These are phyloP conservation scores for Dorcus hopei DNA, from an alignment of 2,888 invertebrate species.

Conservation along the genomic window DNA sequence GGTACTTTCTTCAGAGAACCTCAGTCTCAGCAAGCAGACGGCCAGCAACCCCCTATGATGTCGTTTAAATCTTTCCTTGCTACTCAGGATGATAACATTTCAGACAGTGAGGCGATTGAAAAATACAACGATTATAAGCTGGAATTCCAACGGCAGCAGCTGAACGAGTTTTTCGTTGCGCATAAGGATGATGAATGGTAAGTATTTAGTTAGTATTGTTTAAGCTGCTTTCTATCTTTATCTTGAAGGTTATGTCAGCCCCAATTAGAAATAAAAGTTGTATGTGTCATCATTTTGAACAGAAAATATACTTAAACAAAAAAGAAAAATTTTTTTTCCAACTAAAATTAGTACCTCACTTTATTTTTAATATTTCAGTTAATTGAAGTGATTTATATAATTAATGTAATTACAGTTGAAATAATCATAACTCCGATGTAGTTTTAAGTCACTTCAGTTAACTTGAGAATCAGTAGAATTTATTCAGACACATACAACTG, in stretches of 20 bases:
- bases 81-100: constrained; percentile 96
- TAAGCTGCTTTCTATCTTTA: not conserved
- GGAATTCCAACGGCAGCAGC: constrained; percentile 93
- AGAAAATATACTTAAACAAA: constrained; percentile 14
- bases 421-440: too few species aligned
- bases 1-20: constrained; percentile 54
- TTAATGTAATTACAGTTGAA: too few species aligned
- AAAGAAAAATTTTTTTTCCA: not conserved
- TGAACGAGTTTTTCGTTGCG: constrained; percentile 97
- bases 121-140: constrained; percentile 98
- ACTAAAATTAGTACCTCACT: too few species aligned
- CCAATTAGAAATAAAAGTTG: constrained; percentile 10
- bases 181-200: constrained; percentile 99
- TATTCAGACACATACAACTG: too few species aligned
- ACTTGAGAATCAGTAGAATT: too few species aligned
- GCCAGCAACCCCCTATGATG: constrained; percentile 92
- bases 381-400: too few species aligned
- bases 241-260: not conserved
- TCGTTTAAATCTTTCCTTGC: constrained; percentile 94
- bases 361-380: too few species aligned
- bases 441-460: too few species aligned
- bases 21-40: constrained; percentile 44
- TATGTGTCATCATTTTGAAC: constrained; percentile 10
- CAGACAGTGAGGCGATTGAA: constrained; percentile 92
- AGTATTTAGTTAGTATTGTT: constrained; percentile 42